phyloP scores from a whole-genome alignment of 2,113 vertebrate species.

The Cairina moschata region DNA sequence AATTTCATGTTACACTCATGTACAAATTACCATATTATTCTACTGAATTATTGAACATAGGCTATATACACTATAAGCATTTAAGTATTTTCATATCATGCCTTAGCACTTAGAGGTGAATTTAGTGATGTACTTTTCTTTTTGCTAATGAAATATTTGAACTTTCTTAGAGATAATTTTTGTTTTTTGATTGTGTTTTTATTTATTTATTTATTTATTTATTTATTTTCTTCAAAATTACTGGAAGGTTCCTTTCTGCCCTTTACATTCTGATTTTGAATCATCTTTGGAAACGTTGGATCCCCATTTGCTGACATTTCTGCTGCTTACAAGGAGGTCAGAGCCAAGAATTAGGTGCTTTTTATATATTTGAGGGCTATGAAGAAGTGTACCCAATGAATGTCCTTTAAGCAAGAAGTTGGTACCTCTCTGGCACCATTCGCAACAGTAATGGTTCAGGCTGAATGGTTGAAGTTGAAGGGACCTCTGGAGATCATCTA shows the following conservation, averaged over 20 bases:
- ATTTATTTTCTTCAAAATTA: neutral
- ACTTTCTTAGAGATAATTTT: neutral
- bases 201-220: neutral
- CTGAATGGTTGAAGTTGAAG: no score
- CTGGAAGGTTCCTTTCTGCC: neutral
- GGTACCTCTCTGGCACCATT: neutral
- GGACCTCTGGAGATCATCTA: no score
- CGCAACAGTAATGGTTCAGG: accelerated
- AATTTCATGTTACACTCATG: neutral
- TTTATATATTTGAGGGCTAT: neutral
- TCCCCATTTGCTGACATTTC: neutral
- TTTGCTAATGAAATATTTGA: neutral
- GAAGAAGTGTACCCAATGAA: neutral
- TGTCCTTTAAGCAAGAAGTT: neutral
- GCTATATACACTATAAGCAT: neutral
- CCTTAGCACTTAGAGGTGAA: neutral
- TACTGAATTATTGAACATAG: neutral
- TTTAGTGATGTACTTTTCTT: neutral
- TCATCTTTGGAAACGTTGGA: neutral
- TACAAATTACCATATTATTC: neutral
- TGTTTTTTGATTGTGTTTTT: neutral
- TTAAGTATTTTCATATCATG: neutral
- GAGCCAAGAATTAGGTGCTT: neutral
- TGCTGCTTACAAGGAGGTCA: neutral
- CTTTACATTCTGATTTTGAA: neutral